Conservation (phyloP, 2,113 vertebrate genomes). For the Euleptes europaea region DNA sequence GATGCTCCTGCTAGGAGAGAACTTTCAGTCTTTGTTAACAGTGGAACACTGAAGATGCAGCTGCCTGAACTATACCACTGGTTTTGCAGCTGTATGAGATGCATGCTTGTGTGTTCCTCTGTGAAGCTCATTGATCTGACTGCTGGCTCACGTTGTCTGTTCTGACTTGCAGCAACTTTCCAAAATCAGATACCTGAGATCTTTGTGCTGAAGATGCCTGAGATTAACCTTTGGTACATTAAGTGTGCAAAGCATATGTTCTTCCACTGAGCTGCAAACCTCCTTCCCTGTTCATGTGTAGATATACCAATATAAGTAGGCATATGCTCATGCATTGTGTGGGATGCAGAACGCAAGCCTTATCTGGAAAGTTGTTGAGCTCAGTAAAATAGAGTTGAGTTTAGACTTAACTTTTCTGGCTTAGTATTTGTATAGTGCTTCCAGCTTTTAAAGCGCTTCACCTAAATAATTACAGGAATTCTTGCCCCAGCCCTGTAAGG, state of each 20-base stretch:
- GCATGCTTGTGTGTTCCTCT: too few relatives aligned
- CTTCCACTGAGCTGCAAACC: background rate
- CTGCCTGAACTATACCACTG: too few relatives aligned
- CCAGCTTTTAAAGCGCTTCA: too few relatives aligned
- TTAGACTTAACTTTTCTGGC: background rate
- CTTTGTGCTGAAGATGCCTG: background rate
- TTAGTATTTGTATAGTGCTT: too few relatives aligned
- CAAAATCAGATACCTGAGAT: background rate
- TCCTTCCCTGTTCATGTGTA: background rate
- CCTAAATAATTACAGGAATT: too few relatives aligned
- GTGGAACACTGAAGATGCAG: too few relatives aligned
- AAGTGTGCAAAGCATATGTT: background rate
- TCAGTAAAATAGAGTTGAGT: background rate
- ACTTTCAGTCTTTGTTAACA: too few relatives aligned
- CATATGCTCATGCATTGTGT: background rate
- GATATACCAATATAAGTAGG: background rate
- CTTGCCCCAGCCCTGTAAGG: too few relatives aligned
- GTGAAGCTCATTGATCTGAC: too few relatives aligned
- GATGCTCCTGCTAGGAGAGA: too few relatives aligned
- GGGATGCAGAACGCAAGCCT: background rate
- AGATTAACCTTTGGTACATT: background rate
- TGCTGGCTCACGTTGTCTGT: background rate
- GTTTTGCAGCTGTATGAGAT: too few relatives aligned
- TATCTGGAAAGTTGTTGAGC: background rate
- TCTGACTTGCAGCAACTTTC: background rate